These are phyloP conservation scores for Pholis gunnellus DNA, from an alignment of 2,113 vertebrate genomes.

Conservation along the genomic window DNA sequence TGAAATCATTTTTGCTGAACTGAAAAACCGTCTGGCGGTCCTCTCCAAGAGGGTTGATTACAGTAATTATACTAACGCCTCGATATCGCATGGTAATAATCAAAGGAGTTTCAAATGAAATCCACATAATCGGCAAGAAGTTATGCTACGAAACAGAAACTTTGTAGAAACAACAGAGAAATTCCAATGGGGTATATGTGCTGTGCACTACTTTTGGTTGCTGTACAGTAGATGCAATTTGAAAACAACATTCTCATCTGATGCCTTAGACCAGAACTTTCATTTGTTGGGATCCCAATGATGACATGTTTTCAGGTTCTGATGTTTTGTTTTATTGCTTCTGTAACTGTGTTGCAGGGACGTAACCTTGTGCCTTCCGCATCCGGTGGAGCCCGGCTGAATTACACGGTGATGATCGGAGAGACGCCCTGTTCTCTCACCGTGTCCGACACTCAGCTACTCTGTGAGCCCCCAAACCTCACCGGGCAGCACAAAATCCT, in stretches of 20 bases:
- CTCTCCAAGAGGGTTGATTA: slow-evolving; percentile 18
- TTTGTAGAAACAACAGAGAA: neutral
- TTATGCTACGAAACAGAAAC: neutral
- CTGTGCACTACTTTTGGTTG: neutral
- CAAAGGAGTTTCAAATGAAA: neutral
- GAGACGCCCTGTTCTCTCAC: slow-evolving; percentile 94
- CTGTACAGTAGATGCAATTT: neutral
- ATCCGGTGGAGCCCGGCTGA: slow-evolving; percentile 93
- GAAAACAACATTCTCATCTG: neutral
- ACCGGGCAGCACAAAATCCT: slow-evolving; percentile 96
- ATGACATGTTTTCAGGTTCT: neutral
- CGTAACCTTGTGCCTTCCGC: slow-evolving; percentile 96
- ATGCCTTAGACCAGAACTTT: neutral
- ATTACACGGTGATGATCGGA: slow-evolving; percentile 96
- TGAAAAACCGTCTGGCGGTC: neutral
- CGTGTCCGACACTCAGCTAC: slow-evolving; percentile 94
- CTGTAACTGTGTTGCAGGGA: slow-evolving; percentile 82
- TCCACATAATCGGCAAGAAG: neutral
- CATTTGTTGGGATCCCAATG: neutral
- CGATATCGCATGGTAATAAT: slow-evolving; percentile 2
- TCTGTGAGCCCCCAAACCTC: slow-evolving; percentile 95
- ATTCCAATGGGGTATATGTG: too few relatives aligned
- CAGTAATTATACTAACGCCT: slow-evolving; percentile 41
- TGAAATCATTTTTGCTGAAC: slow-evolving; percentile 27
- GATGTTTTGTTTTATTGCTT: neutral